phyloP scores from a whole-genome alignment of 2,113 vertebrate genomes.

The Todiramphus chloris region DNA sequence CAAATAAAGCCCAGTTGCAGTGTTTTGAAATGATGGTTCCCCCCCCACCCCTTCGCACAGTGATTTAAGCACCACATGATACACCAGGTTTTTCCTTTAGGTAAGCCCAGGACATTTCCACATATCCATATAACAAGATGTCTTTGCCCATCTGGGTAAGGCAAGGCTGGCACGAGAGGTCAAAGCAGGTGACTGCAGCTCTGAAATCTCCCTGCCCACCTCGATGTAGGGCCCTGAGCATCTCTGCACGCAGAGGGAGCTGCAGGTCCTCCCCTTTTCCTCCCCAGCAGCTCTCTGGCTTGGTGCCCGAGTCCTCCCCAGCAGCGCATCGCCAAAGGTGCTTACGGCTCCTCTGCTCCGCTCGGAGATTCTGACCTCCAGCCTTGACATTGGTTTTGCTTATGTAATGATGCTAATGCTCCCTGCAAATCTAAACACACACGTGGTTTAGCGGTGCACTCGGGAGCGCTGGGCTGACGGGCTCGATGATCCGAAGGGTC shows the following conservation, averaged over 20 bases:
- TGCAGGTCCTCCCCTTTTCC: rapidly evolving
- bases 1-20: background rate
- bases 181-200: background rate
- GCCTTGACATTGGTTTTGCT: background rate
- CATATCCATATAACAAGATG: background rate
- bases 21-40: background rate
- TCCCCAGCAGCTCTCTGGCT: background rate
- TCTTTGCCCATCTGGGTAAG: background rate
- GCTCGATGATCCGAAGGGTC: background rate
- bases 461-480: background rate
- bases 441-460: background rate
- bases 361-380: background rate
- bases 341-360: rapidly evolving
- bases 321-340: background rate
- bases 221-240: background rate
- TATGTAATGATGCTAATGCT: background rate
- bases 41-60: background rate
- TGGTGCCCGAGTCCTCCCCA: rapidly evolving
- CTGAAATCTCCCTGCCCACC: background rate
- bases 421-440: rapidly evolving
- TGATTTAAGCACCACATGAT: background rate
- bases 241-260: background rate
- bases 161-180: rapidly evolving
- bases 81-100: background rate
- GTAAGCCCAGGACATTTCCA: background rate